phyloP scores from a whole-genome alignment of 2,113 vertebrate genomes.

The Takifugu bimaculatus region DNA sequence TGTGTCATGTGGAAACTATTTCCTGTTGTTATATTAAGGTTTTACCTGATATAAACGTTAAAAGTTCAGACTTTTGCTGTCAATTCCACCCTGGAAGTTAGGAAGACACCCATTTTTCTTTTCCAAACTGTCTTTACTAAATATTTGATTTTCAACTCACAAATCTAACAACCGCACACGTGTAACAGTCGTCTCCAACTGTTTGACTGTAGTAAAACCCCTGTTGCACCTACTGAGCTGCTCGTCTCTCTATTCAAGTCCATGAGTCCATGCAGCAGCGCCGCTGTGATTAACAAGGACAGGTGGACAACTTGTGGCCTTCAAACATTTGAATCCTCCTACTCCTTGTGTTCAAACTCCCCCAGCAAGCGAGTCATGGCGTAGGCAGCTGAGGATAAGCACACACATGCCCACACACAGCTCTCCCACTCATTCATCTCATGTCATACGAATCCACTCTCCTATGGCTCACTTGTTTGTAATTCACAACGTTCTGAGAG shows the following conservation, averaged over 20 bases:
- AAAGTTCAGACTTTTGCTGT: too few species aligned
- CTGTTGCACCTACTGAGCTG: neutral
- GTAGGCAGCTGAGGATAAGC: conserved; percentile 50
- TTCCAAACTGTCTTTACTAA: too few species aligned
- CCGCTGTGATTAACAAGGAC: conserved; percentile 52
- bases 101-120: too few species aligned
- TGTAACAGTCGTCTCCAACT: too few species aligned
- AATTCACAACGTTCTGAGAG: conserved; percentile 13
- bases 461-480: conserved; percentile 18
- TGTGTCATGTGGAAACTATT: neutral
- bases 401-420: conserved; percentile 51
- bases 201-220: too few species aligned
- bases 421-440: conserved; percentile 59
- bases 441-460: conserved; percentile 47
- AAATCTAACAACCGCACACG: neutral
- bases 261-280: conserved; percentile 23
- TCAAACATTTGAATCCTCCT: conserved; percentile 55
- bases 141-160: neutral
- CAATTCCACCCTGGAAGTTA: too few species aligned
- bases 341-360: conserved; percentile 47
- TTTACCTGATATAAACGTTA: too few species aligned
- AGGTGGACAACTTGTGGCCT: conserved; percentile 57
- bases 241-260: conserved; percentile 24
- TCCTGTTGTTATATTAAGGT: too few species aligned
- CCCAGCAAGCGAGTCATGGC: conserved; percentile 43